Conservation (phyloP, 2,888 invertebrate genomes). For the Lutraria lutraria region DNA sequence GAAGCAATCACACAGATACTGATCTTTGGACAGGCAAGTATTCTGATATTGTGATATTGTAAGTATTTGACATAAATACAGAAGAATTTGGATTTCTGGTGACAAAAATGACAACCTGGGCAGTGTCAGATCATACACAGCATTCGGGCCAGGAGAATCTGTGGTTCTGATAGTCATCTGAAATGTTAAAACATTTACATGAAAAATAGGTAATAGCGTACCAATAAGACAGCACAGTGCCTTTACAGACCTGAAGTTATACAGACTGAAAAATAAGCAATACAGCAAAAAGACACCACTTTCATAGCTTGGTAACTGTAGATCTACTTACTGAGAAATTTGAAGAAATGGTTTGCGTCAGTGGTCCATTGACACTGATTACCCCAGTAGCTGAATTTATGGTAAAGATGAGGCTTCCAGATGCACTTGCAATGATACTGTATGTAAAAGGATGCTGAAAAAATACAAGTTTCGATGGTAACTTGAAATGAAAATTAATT, state of each 20-base stretch:
- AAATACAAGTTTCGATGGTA: neutral
- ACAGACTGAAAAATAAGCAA: no score
- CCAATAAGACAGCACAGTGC: no score
- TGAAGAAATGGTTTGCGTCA: constrained; percentile 61
- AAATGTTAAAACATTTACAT: constrained; percentile 5
- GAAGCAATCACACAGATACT: constrained; percentile 71
- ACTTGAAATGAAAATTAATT: neutral
- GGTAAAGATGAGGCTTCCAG: constrained; percentile 79
- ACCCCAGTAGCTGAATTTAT: constrained; percentile 79
- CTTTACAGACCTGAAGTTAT: no score
- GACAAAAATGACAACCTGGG: constrained; percentile 78
- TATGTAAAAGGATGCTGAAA: constrained; percentile 76
- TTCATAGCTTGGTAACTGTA: neutral
- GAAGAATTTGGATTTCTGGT: constrained; percentile 82
- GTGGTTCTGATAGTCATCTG: constrained; percentile 78
- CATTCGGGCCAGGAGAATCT: constrained; percentile 72
- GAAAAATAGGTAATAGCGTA: no score
- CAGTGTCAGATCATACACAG: constrained; percentile 71
- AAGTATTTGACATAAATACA: constrained; percentile 67
- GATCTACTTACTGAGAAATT: constrained; percentile 72
- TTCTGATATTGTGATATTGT: constrained; percentile 79
- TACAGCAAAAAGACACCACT: no score
- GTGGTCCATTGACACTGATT: constrained; percentile 72
- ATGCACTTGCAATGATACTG: constrained; percentile 69
- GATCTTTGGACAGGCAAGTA: constrained; percentile 64